phyloP scores from a whole-genome alignment of 2,797 vertebrate species.

The Halcyon chelicuti region DNA sequence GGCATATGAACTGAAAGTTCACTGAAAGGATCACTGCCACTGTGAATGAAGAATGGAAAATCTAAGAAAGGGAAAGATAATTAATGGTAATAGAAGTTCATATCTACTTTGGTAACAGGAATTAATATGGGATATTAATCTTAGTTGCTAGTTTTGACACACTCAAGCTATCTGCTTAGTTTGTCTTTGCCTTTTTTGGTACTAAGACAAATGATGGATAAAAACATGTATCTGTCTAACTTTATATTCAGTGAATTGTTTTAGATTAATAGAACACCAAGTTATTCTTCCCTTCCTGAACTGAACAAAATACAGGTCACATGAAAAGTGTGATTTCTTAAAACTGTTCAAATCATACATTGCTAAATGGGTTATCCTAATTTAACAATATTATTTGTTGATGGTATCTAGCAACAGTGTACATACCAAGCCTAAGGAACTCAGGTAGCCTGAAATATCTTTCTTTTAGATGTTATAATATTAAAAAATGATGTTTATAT shows the following conservation, averaged over 20 bases:
- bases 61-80: not conserved
- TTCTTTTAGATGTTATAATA: not conserved
- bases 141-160: not conserved
- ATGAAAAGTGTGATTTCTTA: not conserved
- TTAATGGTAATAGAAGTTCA: not conserved
- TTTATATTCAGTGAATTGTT: not conserved
- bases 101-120: not conserved
- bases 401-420: not conserved
- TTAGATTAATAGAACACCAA: not conserved
- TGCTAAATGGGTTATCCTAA: not conserved
- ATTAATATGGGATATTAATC: not conserved
- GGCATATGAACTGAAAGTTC: not conserved
- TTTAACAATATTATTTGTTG: not conserved
- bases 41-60: constrained; percentile 2
- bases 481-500: not conserved
- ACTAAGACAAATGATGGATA: not conserved
- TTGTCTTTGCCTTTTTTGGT: constrained; percentile 33
- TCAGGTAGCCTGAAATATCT: not conserved
- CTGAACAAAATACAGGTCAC: not conserved
- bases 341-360: not conserved
- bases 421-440: not conserved
- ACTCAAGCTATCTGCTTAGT: not conserved
- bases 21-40: not conserved
- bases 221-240: not conserved
- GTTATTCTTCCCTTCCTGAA: not conserved